A percentile compares a stretch with the other conserved stretches of the same genome.
Evolutionary conservation across 1,140 invertebrate genomes (phyloP).

Genomic region (Linepithema humile): DNA sequence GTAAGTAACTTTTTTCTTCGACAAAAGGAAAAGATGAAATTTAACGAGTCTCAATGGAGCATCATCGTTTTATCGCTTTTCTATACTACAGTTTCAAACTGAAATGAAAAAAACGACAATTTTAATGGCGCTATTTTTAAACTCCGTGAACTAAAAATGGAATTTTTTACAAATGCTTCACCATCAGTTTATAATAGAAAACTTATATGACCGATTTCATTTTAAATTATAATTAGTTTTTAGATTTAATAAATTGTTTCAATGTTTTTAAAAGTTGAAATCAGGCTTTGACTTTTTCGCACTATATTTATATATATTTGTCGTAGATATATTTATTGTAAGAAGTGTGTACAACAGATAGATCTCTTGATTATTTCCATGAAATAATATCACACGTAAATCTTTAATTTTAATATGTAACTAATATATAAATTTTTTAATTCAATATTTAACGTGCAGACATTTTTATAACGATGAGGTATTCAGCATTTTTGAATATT

Average conservation of each 20-base stretch:
- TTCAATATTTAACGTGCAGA: not conserved
- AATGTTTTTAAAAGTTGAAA: no score
- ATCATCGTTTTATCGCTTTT: conserved; percentile 28
- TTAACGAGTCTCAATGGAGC: not conserved
- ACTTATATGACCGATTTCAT: no score
- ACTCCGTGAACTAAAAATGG: conserved; percentile 13
- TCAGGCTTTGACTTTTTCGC: no score
- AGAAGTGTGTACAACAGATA: no score
- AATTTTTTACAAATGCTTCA: not conserved
- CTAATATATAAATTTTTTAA: not conserved
- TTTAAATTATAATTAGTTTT: not conserved
- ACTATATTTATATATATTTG: no score
- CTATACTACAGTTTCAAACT: not conserved
- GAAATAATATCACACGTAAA: no score
- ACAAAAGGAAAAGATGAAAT: not conserved
- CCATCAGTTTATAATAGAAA: not conserved
- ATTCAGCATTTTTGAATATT: not conserved
- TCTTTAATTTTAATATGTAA: no score
- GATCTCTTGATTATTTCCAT: no score
- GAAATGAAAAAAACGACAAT: not conserved
- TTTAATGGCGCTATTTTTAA: conserved; percentile 32
- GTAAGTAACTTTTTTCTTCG: not conserved
- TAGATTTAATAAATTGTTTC: not conserved
- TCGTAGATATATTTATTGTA: no score
- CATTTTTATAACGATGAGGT: not conserved